Conservation (phyloP, 2,113 vertebrate species). For the Leptosomus discolor region DNA sequence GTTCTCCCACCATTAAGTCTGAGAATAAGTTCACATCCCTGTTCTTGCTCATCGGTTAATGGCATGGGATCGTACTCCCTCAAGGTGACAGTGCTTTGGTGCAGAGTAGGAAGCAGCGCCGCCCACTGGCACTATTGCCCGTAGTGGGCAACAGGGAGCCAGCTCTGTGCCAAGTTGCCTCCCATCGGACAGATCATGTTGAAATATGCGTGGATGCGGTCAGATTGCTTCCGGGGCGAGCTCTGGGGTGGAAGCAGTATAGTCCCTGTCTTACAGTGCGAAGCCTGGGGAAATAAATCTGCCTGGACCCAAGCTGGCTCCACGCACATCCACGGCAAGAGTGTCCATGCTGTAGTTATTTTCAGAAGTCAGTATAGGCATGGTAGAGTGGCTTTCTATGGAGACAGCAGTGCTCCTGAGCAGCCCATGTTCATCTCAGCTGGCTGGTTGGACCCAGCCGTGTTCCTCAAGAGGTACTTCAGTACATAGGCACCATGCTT, state of each 20-base stretch:
- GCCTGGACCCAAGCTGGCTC: background rate
- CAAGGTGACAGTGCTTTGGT: background rate
- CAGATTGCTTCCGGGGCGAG: background rate
- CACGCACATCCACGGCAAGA: fast-evolving
- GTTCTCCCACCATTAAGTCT: background rate
- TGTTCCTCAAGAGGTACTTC: background rate
- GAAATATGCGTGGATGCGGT: background rate
- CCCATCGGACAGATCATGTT: fast-evolving
- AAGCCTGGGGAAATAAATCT: background rate
- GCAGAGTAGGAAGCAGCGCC: background rate
- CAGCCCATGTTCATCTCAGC: background rate
- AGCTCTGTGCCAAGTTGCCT: background rate
- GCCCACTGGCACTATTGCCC: too few species aligned
- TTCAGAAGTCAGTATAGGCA: background rate
- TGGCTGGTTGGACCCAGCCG: background rate
- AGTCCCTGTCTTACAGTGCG: too few species aligned
- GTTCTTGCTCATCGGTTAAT: background rate
- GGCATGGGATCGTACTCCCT: background rate
- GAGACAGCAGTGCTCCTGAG: background rate
- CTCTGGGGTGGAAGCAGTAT: background rate
- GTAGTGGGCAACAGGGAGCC: fast-evolving
- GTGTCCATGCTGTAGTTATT: background rate
- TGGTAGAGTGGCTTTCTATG: background rate
- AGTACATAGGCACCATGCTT: background rate
- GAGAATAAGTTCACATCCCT: background rate